Evolutionary conservation across 2,797 vertebrate species (phyloP), one percentile per base, ranked within the genome.

Genomic region (Danio jaintianensis): DNA sequence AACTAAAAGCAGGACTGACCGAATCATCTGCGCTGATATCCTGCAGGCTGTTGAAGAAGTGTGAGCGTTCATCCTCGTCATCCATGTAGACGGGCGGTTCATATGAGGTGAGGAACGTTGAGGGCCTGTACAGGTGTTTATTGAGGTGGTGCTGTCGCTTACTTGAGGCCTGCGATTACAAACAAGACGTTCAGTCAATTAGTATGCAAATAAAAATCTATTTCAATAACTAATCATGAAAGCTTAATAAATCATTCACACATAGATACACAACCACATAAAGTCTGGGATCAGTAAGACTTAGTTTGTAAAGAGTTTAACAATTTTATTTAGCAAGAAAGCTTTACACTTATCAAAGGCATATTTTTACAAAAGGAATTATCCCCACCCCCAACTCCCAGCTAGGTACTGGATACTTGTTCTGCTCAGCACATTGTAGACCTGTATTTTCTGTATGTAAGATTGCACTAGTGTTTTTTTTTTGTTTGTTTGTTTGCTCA

Each of bases 71-170:
- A 52, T 99, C 98, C 1, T 99, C 98, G 45, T 99, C 98, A 48
- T 99, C 98, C 98, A 99, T 99, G 89, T 92, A 99, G 87, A 99
- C 98, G 1, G 98, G 98, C 68, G 98, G 97, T 90, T 99, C 97
- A 29, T 99, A 98, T 71, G 98, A 99, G 71, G 97, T 96, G 92
- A 99, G 96, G 90, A 99, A 99, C 82, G 98, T 99, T 87, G 98
- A 99, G 48, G 96, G 97, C 89, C 96, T 94, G 92, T 98, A 98
- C 90, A 99, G 95, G 92, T 99, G 97, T 90, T 97, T 99, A 93
- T 98, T 99, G 77, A 99, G 95, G 88, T 98, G 96, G 86, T 99
- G 98, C 84, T 99, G 98, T 80, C 96, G 93, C 91, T 97, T 97
- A 89, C 89, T 97, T 89, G 97, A 96, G 85, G 96, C 95, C 98